phyloP scores from a whole-genome alignment of 2,797 vertebrate species.

The Pseudochaenichthys georgianus region DNA sequence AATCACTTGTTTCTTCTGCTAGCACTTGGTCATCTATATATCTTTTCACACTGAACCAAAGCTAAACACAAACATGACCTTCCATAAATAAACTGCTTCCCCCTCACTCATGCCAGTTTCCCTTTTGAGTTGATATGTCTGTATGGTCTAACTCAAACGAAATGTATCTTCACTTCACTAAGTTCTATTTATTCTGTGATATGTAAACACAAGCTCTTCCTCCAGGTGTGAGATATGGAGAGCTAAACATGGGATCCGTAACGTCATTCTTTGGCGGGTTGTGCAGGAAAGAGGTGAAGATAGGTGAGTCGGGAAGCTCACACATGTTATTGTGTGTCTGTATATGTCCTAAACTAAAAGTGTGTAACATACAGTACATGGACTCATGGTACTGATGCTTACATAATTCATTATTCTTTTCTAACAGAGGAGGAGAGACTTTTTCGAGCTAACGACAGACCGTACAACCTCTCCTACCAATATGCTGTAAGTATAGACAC shows the following conservation, averaged over 20 bases:
- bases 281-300: conserved; percentile 69
- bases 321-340: neutral
- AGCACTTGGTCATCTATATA: neutral
- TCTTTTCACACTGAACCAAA: neutral
- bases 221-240: conserved; percentile 81
- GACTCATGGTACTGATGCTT: neutral
- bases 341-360: neutral
- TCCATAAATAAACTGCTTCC: conserved; percentile 23
- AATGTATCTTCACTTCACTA: neutral
- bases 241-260: conserved; percentile 79
- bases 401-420: neutral
- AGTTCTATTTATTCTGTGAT: neutral
- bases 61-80: neutral
- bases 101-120: conserved; percentile 17
- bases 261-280: conserved; percentile 78
- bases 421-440: conserved; percentile 87
- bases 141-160: neutral
- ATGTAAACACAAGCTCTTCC: neutral
- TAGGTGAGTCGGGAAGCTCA: conserved; percentile 76
- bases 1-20: too few species aligned
- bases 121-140: neutral
- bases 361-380: neutral
- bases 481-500: conserved; percentile 89
- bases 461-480: conserved; percentile 87
- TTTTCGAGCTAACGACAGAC: conserved; percentile 91